Percentiles rank a stretch among this genome's conserved stretches.
Evolutionary conservation across 2,888 invertebrate genomes (phyloP).

Genomic region (Pycnomerus fuliginosus): DNA sequence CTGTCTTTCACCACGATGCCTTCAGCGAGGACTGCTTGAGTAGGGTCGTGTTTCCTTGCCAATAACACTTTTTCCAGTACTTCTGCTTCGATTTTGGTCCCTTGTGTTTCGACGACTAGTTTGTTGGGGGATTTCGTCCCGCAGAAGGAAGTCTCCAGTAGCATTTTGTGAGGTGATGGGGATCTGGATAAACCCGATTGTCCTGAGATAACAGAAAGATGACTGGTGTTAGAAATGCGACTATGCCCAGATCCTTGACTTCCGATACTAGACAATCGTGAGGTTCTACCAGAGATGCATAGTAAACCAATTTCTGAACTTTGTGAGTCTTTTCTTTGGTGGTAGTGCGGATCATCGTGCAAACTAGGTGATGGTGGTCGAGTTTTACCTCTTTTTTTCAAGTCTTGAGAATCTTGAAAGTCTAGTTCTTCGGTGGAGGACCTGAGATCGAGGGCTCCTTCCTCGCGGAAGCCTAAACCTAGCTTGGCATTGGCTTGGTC

Average conservation of each 20-base stretch:
- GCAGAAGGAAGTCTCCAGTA: conserved; percentile 88
- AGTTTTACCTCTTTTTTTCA: conserved; percentile 39
- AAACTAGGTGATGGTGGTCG: conserved; percentile 45
- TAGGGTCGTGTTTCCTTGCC: conserved; percentile 64
- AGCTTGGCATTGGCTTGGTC: conserved; percentile 48
- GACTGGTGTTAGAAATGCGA: conserved; percentile 57
- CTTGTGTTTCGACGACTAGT: conserved; percentile 31
- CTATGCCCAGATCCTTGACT: conserved; percentile 64
- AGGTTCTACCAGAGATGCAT: conserved; percentile 76
- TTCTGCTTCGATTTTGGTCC: conserved; percentile 50
- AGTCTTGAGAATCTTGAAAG: conserved; percentile 63
- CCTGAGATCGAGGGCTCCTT: conserved; percentile 80
- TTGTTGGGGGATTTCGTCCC: conserved; percentile 70
- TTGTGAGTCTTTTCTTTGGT: conserved; percentile 55
- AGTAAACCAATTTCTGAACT: conserved; percentile 77
- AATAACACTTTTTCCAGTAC: conserved; percentile 60
- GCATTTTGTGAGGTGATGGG: conserved; percentile 88
- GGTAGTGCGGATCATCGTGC: conserved; percentile 41
- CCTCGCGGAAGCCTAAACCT: conserved; percentile 54
- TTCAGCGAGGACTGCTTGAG: conserved; percentile 64
- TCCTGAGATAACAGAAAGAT: conserved; percentile 58
- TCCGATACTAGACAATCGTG: conserved; percentile 79
- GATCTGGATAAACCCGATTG: conserved; percentile 64
- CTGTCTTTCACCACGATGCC: conserved; percentile 62
- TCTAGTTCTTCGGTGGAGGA: conserved; percentile 88